phyloP scores from a whole-genome alignment of 2,888 invertebrate species.

The Panopea generosa region DNA sequence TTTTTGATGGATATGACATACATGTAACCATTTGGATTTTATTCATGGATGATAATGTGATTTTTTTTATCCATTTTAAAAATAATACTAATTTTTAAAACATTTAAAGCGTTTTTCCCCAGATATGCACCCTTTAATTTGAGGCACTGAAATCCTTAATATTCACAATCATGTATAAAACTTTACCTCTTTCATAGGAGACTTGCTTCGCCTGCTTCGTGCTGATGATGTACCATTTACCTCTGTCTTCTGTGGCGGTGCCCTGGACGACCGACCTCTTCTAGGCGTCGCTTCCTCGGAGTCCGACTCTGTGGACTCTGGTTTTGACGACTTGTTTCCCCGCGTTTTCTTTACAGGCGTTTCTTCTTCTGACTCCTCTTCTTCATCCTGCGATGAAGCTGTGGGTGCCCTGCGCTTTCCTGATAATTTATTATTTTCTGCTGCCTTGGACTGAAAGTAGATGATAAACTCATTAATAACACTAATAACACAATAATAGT shows the following conservation, averaged over 20 bases:
- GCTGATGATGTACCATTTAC: conserved; percentile 33
- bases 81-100: too few species aligned
- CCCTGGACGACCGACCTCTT: conserved; percentile 23
- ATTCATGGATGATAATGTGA: too few species aligned
- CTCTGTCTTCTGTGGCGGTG: conserved; percentile 19
- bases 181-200: conserved; percentile 43
- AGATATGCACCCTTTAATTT: too few species aligned
- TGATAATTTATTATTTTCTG: not conserved
- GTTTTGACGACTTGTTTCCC: conserved; percentile 23
- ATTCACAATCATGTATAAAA: too few species aligned
- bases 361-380: conserved; percentile 56
- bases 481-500: too few species aligned
- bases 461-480: too few species aligned
- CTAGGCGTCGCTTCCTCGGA: conserved; percentile 33
- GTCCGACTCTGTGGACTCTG: conserved; percentile 41
- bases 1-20: too few species aligned
- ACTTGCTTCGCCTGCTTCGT: conserved; percentile 25
- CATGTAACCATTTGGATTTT: too few species aligned
- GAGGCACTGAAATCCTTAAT: too few species aligned
- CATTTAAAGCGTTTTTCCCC: too few species aligned
- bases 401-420: conserved; percentile 33
- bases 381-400: conserved; percentile 41
- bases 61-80: too few species aligned
- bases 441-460: conserved; percentile 24
- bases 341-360: conserved; percentile 31